These are phyloP conservation scores for Drosophila falleni DNA, from an alignment of 2,888 invertebrate genomes.

Conservation along the genomic window DNA sequence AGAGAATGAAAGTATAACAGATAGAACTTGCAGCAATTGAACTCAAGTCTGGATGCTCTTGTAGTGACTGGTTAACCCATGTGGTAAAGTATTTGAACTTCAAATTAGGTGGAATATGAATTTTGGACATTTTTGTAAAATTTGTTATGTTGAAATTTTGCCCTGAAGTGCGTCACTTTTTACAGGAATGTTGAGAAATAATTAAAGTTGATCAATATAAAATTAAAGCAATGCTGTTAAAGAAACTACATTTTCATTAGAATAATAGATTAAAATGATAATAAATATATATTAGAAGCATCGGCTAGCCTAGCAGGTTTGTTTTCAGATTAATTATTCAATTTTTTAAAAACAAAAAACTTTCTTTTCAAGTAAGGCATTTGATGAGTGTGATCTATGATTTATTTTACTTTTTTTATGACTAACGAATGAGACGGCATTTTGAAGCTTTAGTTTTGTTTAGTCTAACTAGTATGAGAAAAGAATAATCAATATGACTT, in stretches of 20 bases:
- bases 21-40: neutral
- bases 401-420: conserved; percentile 1
- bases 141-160: no score
- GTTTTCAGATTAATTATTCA: neutral
- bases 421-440: conserved; percentile 5
- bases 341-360: neutral
- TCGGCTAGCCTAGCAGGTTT: conserved; percentile 2
- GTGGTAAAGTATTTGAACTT: neutral
- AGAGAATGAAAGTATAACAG: neutral
- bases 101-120: neutral
- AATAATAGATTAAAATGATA: no score
- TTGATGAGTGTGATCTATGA: neutral
- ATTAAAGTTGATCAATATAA: no score
- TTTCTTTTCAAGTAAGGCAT: neutral
- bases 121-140: neutral
- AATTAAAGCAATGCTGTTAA: no score
- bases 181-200: no score
- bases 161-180: no score
- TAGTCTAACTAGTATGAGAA: conserved; percentile 41
- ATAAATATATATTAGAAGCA: neutral
- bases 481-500: conserved; percentile 37
- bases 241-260: no score
- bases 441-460: conserved; percentile 19
- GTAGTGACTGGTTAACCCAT: neutral
- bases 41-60: neutral